phyloP scores from a whole-genome alignment of 2,113 vertebrate genomes.

The Paraplagusia blochii region DNA sequence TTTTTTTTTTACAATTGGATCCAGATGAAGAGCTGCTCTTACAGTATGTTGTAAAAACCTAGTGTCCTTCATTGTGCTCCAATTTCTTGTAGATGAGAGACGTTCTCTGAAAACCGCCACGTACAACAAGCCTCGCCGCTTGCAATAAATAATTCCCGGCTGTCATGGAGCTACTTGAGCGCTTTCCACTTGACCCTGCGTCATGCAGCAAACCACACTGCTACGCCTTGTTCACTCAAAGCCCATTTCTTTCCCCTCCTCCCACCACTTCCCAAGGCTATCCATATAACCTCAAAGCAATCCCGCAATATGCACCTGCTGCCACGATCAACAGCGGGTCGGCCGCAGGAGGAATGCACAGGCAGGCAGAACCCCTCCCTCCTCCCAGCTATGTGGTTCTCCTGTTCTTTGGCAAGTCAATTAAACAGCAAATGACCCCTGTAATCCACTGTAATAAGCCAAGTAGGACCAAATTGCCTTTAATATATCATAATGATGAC shows the following conservation, averaged over 20 bases:
- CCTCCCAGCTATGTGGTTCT: conserved; percentile 57
- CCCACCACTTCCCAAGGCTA: conserved; percentile 33
- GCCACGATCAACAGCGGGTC: conserved; percentile 48
- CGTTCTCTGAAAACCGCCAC: conserved; percentile 29
- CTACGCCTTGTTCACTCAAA: conserved; percentile 42
- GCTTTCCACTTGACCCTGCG: conserved; percentile 47
- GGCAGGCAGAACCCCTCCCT: conserved; percentile 55
- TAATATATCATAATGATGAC: conserved; percentile 77
- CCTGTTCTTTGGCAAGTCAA: conserved; percentile 69
- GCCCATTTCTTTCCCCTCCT: conserved; percentile 26
- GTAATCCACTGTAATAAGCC: conserved; percentile 68
- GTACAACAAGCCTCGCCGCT: conserved; percentile 20
- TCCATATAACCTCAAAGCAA: conserved; percentile 53
- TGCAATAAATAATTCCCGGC: conserved; percentile 37
- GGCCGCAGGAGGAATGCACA: conserved; percentile 50
- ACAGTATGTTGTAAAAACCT: too few relatives aligned
- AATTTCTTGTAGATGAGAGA: conserved; percentile 35
- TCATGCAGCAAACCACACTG: conserved; percentile 24
- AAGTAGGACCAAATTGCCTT: conserved; percentile 65
- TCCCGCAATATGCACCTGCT: conserved; percentile 57
- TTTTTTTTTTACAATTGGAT: too few relatives aligned
- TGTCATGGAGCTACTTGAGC: conserved; percentile 51
- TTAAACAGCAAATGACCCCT: conserved; percentile 80
- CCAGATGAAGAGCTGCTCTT: too few relatives aligned
- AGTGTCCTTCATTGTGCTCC: conserved; percentile 4